Conservation (phyloP, 2,113 vertebrate species). For the Thermophis baileyi region DNA sequence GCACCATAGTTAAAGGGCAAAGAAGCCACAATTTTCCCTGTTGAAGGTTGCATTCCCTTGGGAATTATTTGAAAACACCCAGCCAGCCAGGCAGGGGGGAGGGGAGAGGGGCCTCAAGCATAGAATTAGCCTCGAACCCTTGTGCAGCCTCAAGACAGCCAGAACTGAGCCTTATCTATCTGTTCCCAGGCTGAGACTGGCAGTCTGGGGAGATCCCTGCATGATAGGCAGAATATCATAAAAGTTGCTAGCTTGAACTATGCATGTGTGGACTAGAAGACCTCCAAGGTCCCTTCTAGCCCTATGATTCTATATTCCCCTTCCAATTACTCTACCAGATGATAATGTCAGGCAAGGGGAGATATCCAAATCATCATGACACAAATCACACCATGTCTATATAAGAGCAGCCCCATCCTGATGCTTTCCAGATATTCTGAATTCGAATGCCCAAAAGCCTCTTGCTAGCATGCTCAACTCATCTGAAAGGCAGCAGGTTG, state of each 20-base stretch:
- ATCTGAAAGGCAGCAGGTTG: not conserved
- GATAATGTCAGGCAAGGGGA: not conserved
- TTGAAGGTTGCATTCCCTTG: not conserved
- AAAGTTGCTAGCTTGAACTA: not conserved
- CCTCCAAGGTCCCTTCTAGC: no score
- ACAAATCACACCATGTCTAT: not conserved
- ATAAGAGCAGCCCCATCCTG: not conserved
- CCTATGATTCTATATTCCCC: no score
- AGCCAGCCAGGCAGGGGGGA: no score
- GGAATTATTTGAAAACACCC: not conserved
- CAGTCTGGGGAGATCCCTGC: not conserved
- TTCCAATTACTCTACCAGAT: not conserved
- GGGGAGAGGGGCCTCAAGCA: not conserved
- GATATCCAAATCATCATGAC: not conserved
- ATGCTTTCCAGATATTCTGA: not conserved
- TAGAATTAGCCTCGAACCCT: not conserved
- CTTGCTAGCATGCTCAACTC: not conserved
- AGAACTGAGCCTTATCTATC: not conserved
- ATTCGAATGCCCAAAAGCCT: not conserved
- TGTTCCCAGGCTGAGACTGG: not conserved
- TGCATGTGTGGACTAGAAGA: not conserved
- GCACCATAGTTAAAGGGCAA: not conserved
- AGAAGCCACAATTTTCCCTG: not conserved
- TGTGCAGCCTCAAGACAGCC: not conserved
- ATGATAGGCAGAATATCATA: not conserved